These are phyloP conservation scores for Brachionichthys hirsutus DNA, from an alignment of 2,113 vertebrate species.

Conservation along the genomic window DNA sequence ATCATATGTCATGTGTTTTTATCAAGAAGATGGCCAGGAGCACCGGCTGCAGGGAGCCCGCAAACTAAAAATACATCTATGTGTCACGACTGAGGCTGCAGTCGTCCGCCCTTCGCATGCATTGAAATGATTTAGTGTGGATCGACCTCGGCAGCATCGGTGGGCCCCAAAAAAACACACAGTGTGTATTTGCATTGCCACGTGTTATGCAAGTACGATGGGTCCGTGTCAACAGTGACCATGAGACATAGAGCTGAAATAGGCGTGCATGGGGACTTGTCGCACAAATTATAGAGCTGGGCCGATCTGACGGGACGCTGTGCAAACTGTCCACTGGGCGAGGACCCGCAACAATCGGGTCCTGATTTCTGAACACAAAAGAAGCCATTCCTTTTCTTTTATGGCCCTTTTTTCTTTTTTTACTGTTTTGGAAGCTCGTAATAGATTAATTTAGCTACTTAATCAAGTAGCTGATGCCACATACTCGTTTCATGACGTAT, in stretches of 20 bases:
- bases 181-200: conserved; percentile 47
- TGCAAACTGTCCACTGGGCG: too few species aligned
- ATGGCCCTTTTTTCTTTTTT: too few species aligned
- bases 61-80: conserved; percentile 70
- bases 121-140: conserved; percentile 61
- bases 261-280: conserved; percentile 4
- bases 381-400: too few species aligned
- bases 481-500: too few species aligned
- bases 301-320: neutral
- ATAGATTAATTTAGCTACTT: too few species aligned
- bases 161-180: conserved; percentile 32
- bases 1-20: conserved; percentile 74
- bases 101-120: conserved; percentile 62
- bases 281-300: neutral
- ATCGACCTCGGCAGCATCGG: conserved; percentile 49
- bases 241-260: conserved; percentile 24
- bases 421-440: too few species aligned
- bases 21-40: conserved; percentile 66
- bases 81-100: conserved; percentile 49
- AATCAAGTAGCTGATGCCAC: too few species aligned
- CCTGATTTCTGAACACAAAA: too few species aligned
- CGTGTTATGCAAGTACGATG: conserved; percentile 44
- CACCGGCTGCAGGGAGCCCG: conserved; percentile 33
- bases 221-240: conserved; percentile 28
- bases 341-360: too few species aligned